These are phyloP conservation scores for Echinarachnius parma DNA, from an alignment of 53 echinoderm and acorn worm genomes.

Conservation along the genomic window DNA sequence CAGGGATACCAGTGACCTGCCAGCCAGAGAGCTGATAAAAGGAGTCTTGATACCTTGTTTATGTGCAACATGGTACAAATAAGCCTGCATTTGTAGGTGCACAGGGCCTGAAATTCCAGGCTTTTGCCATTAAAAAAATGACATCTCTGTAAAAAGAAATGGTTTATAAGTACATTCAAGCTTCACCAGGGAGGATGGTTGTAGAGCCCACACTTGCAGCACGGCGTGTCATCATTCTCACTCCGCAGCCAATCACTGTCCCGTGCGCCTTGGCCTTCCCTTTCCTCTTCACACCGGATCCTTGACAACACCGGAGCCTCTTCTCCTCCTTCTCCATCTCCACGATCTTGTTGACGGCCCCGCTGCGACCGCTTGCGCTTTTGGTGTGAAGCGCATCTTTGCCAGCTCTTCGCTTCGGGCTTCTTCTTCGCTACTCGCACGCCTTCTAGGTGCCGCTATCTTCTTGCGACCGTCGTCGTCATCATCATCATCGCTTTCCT, in stretches of 20 bases:
- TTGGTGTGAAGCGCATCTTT: not conserved
- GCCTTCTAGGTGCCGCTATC: constrained; percentile 10
- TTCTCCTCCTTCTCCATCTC: constrained; percentile 54
- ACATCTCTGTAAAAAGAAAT: no score
- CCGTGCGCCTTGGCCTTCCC: constrained; percentile 23
- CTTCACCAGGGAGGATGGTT: constrained; percentile 87
- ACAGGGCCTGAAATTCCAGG: no score
- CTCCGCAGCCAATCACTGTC: constrained; percentile 33
- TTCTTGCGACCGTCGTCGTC: constrained; percentile 35
- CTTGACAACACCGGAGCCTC: no score
- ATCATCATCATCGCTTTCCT: constrained; percentile 39
- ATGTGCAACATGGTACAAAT: no score
- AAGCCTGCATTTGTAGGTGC: no score
- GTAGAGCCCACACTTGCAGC: constrained; percentile 81
- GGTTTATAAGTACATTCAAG: no score
- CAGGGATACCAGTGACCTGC: no score
- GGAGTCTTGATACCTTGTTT: no score
- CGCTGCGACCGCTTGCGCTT: constrained; percentile 57
- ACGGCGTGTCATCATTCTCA: constrained; percentile 77
- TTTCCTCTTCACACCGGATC: not conserved
- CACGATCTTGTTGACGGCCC: constrained; percentile 50
- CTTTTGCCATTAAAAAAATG: no score
- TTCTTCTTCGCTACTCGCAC: constrained; percentile 35
- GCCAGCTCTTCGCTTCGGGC: constrained; percentile 8
- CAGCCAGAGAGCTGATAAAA: no score